Evolutionary conservation across 1,140 invertebrate genomes (phyloP).

Genomic region (Monochamus saltuarius): DNA sequence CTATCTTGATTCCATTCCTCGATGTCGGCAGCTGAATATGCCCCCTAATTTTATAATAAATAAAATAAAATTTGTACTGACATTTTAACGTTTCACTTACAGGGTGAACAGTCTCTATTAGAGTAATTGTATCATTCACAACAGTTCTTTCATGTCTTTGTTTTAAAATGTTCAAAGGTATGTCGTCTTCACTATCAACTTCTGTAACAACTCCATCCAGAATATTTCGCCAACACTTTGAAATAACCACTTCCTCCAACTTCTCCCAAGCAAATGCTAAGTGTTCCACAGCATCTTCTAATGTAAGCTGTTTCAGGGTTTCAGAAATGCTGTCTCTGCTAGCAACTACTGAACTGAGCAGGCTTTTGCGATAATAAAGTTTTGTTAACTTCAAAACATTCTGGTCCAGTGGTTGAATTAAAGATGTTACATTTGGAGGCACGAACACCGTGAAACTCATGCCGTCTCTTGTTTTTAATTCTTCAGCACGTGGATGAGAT

Average conservation of each 20-base stretch:
- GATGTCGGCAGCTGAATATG: constrained; percentile 2
- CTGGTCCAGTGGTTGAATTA: constrained; percentile 51
- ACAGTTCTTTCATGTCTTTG: neutral
- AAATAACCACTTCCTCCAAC: constrained; percentile 21
- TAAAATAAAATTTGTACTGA: neutral
- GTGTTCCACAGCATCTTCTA: constrained; percentile 33
- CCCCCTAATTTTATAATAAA: neutral
- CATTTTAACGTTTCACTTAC: constrained; percentile 2
- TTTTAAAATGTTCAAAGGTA: constrained; percentile 14
- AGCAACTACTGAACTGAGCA: constrained; percentile 24
- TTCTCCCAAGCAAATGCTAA: constrained; percentile 33
- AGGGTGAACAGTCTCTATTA: constrained; percentile 10
- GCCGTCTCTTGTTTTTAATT: constrained; percentile 49
- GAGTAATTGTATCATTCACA: neutral
- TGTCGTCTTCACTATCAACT: constrained; percentile 24
- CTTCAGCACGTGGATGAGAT: constrained; percentile 47
- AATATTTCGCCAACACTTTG: constrained; percentile 31
- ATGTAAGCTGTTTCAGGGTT: constrained; percentile 31
- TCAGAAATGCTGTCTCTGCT: constrained; percentile 10
- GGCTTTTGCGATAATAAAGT: constrained; percentile 33
- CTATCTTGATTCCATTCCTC: constrained; percentile 12
- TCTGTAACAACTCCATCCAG: constrained; percentile 12
- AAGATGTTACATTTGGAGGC: constrained; percentile 50
- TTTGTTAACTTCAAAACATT: constrained; percentile 38
- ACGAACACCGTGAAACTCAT: constrained; percentile 49